Base-by-base conservation (phyloP, 2,113 vertebrate species). In the Mus pahari region DNA sequence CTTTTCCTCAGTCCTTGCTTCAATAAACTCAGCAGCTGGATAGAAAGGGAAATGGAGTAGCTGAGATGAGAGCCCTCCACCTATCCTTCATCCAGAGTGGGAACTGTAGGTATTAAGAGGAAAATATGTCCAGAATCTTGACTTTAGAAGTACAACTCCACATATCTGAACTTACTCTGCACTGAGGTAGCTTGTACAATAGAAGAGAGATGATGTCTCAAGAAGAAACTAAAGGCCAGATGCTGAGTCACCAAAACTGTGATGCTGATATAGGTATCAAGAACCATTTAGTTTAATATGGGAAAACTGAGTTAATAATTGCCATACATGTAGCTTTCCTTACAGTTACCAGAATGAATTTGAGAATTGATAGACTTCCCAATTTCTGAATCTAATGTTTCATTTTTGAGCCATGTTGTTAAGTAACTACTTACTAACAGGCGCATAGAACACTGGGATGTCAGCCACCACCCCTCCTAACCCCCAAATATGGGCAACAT, bases 361-460 rank as follows among this genome's bases (percentile, higher is more conserved):
- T 22, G 36, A 48, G 82, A 90, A 96, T 28, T 19, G 53, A 7
- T 42, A 92, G n/a, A 71, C 10, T 16, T 79, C 48, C 86, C 42
- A 95, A 70, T 88, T 24, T 92, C 81, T 86, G 39, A 71, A 31
- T 89, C 48, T 78, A 36, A 71, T 81, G 17, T 88, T 92, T 79
- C 62, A 92, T 81, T 84, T 84, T 77, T 82, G 14, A 66, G 58
- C 89, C 7, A 1, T 55, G 48, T 17, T 87, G 84, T 39, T 39
- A 53, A 24, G 36, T 31, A 55, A 7, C 12, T 73, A 55, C 24
- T 58, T 88, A 39, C 55, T 26, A 73, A 48, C 36, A 73, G 36
- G 36, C 12, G 36, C 50, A 48, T 10, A 50, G 64, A 36, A 24
- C 31, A 68, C 31, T 70, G 20, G 16, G 5, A 70, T 26, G 7